phyloP scores from a whole-genome alignment of 1,140 invertebrate genomes.

The Drosophila ogumai region DNA sequence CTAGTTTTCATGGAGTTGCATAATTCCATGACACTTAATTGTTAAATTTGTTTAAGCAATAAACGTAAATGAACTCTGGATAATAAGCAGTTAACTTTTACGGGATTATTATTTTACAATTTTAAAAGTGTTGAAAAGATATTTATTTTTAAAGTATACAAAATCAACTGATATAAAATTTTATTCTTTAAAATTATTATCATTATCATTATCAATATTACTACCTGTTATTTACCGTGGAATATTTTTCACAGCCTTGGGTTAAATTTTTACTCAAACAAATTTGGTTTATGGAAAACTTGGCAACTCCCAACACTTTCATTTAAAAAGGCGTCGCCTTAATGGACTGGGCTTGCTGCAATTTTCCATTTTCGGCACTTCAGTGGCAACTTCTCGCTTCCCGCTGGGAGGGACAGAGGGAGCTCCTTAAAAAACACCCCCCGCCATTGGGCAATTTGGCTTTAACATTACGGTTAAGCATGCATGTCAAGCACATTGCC shows the following conservation, averaged over 20 bases:
- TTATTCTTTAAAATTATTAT: no score
- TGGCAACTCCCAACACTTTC: no score
- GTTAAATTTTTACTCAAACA: background rate
- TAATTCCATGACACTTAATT: background rate
- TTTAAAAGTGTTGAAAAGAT: background rate
- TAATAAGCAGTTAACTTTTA: background rate
- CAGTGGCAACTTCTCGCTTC: constrained; percentile 2
- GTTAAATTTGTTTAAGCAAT: constrained; percentile 5
- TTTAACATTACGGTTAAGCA: constrained; percentile 69
- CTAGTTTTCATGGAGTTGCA: background rate
- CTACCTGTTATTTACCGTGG: no score
- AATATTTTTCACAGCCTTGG: background rate
- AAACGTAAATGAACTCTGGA: background rate
- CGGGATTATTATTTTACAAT: background rate
- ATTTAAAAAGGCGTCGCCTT: constrained; percentile 9
- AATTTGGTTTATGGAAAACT: background rate
- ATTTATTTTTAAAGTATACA: background rate
- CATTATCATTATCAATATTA: background rate
- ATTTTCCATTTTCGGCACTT: constrained; percentile 28
- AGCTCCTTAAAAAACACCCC: background rate
- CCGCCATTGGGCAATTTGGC: constrained; percentile 64
- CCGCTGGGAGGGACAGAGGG: background rate
- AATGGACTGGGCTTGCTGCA: background rate
- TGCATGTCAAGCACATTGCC: constrained; percentile 77
- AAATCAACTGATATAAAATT: no score